Evolutionary conservation across 2,888 invertebrate genomes (phyloP), one percentile per base, ranked within the genome.

Genomic region (Odontomyia ornata): DNA sequence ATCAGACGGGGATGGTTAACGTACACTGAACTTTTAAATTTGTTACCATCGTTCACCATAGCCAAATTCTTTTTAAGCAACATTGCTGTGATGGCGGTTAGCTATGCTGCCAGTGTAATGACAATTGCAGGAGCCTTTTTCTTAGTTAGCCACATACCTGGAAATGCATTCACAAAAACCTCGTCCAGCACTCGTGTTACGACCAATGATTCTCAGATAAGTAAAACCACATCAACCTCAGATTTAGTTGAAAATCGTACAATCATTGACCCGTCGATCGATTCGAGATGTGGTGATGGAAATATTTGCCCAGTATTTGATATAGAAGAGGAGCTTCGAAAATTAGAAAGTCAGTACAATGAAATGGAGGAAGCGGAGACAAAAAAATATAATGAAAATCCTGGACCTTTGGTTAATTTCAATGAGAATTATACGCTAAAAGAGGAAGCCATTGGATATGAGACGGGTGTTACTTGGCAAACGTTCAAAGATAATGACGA

Each of bases 1-100:
- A 86, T 86, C 43, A 87, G 89, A 80, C 89, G 95, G 27, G 95
- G 95, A 0, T 95, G 93, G 92, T 92, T 93, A 83, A 94, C 95
- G 0, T 96, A 96, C 84, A 89, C 92, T 0, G 96, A 96, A 88
- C 87, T 96, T 75, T 87, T 89, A 80, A 90, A 89, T 76, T 80
- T 87, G 72, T 79, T 87, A 65, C 87, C 87, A 21, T 83, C 84
- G 18, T 83, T 87, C 78, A 84, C 84, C 5, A 77, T 86, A 73
- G 85, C 84, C 36, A 85, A 84, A 80, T 84, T 84, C 80, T 77
- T 87, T 76, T 76, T 85, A 30, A 84, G 84, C 57, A 85, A 84
- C 78, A 82, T 85, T 57, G 83, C 85, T 43, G 82, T 87, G 65
- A 80, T 87, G 80, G 83, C 85, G 3, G 80, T 87, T 9, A 85